These are phyloP conservation scores for Brevipalpus yothersi DNA, from an alignment of 1,140 invertebrate species.

Conservation along the genomic window DNA sequence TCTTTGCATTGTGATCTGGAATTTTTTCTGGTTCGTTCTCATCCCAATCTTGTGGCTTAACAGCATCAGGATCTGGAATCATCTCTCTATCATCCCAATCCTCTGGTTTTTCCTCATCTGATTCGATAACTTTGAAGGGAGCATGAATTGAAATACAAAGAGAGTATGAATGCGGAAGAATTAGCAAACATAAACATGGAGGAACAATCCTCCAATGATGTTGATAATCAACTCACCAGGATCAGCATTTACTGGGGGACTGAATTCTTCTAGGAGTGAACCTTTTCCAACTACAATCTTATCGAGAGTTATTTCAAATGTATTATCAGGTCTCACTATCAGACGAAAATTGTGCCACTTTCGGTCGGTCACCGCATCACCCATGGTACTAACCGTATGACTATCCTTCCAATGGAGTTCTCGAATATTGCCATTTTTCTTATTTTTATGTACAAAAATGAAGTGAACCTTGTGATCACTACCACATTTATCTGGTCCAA, in stretches of 20 bases:
- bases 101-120: slow-evolving; percentile 58
- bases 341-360: slow-evolving; percentile 83
- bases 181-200: too few relatives aligned
- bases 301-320: slow-evolving; percentile 33
- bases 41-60: slow-evolving; percentile 79
- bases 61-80: slow-evolving; percentile 13
- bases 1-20: slow-evolving; percentile 56
- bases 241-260: slow-evolving; percentile 67
- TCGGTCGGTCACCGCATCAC: slow-evolving; percentile 79
- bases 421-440: slow-evolving; percentile 61
- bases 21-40: slow-evolving; percentile 74
- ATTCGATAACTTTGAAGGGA: slow-evolving; percentile 80
- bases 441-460: slow-evolving; percentile 89
- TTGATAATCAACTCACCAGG: too few relatives aligned
- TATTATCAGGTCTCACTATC: slow-evolving; percentile 64
- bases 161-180: too few relatives aligned
- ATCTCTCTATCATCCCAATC: slow-evolving; percentile 96
- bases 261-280: slow-evolving; percentile 62
- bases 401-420: slow-evolving; percentile 42
- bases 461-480: slow-evolving; percentile 88
- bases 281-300: slow-evolving; percentile 53
- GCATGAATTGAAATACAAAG: slow-evolving; percentile 20
- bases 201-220: too few relatives aligned
- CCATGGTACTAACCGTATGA: slow-evolving; percentile 33
- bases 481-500: slow-evolving; percentile 97